Percentiles rank a stretch among this genome's conserved stretches.
These are phyloP conservation scores for Orientallactaga sibirica DNA, from an alignment of 2,797 vertebrate species.

Conservation along the genomic window DNA sequence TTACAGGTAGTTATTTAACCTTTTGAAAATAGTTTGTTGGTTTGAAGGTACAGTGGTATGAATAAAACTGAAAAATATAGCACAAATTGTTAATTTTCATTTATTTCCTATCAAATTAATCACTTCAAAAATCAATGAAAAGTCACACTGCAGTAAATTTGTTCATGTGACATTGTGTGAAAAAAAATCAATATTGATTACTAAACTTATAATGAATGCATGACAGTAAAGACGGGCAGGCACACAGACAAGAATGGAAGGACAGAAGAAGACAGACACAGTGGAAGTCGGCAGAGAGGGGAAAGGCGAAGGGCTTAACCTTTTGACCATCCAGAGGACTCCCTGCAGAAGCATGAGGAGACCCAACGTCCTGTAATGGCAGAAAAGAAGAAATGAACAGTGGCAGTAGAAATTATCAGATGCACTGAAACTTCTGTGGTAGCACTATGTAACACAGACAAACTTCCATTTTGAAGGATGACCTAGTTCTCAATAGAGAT, in stretches of 20 bases:
- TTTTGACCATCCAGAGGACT: conserved; percentile 89
- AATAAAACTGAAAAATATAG: neutral
- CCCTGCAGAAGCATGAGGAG: conserved; percentile 87
- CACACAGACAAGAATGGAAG: conserved; percentile 3
- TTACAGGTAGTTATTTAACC: neutral
- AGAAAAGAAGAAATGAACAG: conserved; percentile 86
- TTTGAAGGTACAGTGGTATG: neutral
- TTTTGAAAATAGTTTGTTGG: conserved; percentile 14
- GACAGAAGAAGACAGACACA: neutral
- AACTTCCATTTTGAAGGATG: neutral
- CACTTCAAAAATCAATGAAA: conserved; percentile 12
- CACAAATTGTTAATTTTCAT: neutral
- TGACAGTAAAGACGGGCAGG: conserved; percentile 8
- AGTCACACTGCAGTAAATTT: neutral
- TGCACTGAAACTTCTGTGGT: conserved; percentile 33
- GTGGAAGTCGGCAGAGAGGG: conserved; percentile 65
- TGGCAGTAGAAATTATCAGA: conserved; percentile 68
- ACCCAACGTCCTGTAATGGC: conserved; percentile 88
- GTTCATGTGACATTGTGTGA: neutral
- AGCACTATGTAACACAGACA: conserved; percentile 39
- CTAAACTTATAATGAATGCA: neutral
- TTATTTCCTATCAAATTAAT: neutral
- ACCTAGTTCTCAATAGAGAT: conserved; percentile 21
- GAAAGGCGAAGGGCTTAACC: conserved; percentile 85
- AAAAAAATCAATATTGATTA: neutral